A percentile compares a stretch with the other conserved stretches of the same genome.
Conservation (phyloP, 2,797 vertebrate genomes). For the Erithacus rubecula region DNA sequence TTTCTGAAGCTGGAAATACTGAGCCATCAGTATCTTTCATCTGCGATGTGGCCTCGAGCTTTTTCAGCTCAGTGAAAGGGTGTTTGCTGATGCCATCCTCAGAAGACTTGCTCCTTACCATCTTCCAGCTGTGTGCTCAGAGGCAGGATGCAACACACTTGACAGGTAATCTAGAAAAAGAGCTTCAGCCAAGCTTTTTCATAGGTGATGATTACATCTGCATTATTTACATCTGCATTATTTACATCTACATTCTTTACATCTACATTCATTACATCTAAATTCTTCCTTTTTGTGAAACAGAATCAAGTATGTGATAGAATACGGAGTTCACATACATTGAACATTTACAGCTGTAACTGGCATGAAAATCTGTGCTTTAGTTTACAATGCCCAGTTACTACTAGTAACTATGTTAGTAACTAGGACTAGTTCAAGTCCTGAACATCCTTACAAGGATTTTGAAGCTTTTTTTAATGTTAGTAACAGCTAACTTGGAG, state of each 20-base stretch:
- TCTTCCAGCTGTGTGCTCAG: conserved; percentile 92
- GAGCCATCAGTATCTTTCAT: conserved; percentile 90
- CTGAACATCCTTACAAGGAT: neutral
- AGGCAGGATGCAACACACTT: conserved; percentile 82
- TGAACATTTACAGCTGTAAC: neutral
- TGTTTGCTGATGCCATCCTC: conserved; percentile 87
- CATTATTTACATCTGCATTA: neutral
- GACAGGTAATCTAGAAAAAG: conserved; percentile 78
- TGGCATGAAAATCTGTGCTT: neutral
- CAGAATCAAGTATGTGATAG: neutral
- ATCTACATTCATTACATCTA: neutral
- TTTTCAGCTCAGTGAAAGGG: conserved; percentile 90
- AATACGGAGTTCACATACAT: neutral
- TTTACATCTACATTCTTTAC: neutral
- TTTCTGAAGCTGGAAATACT: conserved; percentile 87
- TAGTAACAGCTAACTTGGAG: neutral
- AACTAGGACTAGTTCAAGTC: neutral
- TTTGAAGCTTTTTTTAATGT: neutral
- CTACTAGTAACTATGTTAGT: neutral
- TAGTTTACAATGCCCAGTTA: neutral
- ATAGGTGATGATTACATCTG: neutral
- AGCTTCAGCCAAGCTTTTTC: neutral
- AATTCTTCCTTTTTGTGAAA: neutral
- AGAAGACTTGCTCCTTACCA: conserved; percentile 90
- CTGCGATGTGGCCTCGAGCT: conserved; percentile 90